A percentile compares a stretch with the other conserved stretches of the same genome.
Evolutionary conservation across 2,113 vertebrate genomes (phyloP).

Genomic region (Corythornis madagascariensis): DNA sequence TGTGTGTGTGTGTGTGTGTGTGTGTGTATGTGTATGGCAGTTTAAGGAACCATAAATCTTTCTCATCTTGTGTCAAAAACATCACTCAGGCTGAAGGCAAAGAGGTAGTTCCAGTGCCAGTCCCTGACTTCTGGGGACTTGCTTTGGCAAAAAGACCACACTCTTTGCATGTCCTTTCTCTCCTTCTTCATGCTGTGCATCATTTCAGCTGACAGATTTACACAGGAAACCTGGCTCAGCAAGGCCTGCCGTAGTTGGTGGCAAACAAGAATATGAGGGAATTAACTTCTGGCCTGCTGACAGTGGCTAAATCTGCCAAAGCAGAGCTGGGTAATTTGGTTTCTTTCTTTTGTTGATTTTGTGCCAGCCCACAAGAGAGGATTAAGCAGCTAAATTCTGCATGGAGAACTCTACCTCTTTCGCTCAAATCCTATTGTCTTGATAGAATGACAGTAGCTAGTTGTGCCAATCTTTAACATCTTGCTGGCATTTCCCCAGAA

Average conservation of each 20-base stretch:
- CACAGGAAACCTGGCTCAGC: conserved; percentile 75
- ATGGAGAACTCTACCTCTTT: conserved; percentile 82
- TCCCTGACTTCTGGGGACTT: conserved; percentile 47
- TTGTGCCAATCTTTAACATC: conserved; percentile 75
- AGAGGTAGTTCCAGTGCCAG: not conserved
- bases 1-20: not conserved
- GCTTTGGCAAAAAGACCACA: conserved; percentile 66
- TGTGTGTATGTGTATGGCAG: not conserved
- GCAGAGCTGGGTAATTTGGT: conserved; percentile 92
- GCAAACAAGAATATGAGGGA: conserved; percentile 87
- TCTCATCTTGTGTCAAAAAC: conserved; percentile 67
- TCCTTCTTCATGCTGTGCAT: conserved; percentile 77
- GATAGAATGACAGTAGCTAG: conserved; percentile 75
- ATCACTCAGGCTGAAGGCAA: conserved; percentile 32
- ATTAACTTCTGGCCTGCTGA: conserved; percentile 92
- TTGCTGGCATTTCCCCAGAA: conserved; percentile 76
- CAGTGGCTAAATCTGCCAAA: conserved; percentile 89
- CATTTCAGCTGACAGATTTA: conserved; percentile 81
- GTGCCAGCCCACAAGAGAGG: conserved; percentile 90
- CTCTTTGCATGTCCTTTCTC: conserved; percentile 73
- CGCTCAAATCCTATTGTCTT: conserved; percentile 79
- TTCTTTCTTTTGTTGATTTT: conserved; percentile 90
- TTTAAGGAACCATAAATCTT: conserved; percentile 53
- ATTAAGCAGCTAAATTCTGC: conserved; percentile 89
- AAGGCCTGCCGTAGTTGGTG: conserved; percentile 77